Evolutionary conservation across 2,113 vertebrate genomes (phyloP).

Genomic region (Xyrauchen texanus): DNA sequence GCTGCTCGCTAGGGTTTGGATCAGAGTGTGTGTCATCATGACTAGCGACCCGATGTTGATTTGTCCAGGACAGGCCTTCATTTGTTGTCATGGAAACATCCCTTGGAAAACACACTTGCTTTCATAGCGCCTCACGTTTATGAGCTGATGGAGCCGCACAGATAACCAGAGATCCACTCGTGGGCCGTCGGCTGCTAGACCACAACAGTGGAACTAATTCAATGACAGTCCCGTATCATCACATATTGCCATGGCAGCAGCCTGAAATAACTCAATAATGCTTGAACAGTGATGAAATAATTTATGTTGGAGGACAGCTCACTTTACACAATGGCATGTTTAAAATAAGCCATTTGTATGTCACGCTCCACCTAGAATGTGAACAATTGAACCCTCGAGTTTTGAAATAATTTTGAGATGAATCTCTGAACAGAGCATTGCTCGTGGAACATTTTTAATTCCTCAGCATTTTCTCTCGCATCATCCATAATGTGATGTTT

Average conservation of each 20-base stretch:
- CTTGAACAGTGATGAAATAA: not conserved
- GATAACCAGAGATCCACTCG: not conserved
- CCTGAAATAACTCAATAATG: not conserved
- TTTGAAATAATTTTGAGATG: not conserved
- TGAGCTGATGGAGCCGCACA: not conserved
- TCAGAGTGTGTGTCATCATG: not conserved
- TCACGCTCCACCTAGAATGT: not conserved
- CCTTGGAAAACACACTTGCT: not conserved
- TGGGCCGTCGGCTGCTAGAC: not conserved
- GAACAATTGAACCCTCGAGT: not conserved
- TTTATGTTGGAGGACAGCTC: not conserved
- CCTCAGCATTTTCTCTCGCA: too few species aligned
- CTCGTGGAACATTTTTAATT: too few species aligned
- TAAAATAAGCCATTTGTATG: slow-evolving; percentile 22
- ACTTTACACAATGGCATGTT: not conserved
- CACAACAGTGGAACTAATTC: not conserved
- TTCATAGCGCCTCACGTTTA: not conserved
- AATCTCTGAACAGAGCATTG: not conserved
- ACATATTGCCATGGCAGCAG: not conserved
- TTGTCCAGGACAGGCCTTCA: slow-evolving; percentile 1
- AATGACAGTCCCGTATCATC: not conserved
- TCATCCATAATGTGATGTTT: too few species aligned
- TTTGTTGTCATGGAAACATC: slow-evolving; percentile 15
- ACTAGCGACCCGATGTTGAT: not conserved
- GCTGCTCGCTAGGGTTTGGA: too few species aligned